Evolutionary conservation across 2,888 invertebrate genomes (phyloP).

Genomic region (Conus canariensis): DNA sequence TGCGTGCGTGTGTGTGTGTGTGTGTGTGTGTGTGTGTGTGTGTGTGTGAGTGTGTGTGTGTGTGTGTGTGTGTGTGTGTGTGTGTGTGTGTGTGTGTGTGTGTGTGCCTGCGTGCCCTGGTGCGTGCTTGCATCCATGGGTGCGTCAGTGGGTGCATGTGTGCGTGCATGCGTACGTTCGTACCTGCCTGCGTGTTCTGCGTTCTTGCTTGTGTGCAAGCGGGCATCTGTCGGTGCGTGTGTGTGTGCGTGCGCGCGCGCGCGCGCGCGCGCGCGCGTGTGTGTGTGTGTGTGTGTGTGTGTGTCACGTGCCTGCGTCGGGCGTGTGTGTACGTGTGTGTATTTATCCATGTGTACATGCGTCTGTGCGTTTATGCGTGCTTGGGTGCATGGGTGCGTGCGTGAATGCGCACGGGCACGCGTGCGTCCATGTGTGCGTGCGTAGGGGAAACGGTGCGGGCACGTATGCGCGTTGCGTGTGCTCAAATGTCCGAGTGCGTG

Average conservation of each 20-base stretch:
- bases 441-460: too few species aligned
- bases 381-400: not conserved
- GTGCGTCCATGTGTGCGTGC: too few species aligned
- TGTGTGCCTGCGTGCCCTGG: not conserved
- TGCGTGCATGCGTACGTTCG: not conserved
- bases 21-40: not conserved
- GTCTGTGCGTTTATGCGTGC: not conserved
- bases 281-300: not conserved
- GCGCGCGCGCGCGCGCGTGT: not conserved
- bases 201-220: too few species aligned
- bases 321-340: too few species aligned
- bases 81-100: too few species aligned
- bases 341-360: not conserved
- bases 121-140: not conserved
- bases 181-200: too few species aligned
- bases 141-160: not conserved
- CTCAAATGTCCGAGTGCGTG: too few species aligned
- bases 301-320: not conserved
- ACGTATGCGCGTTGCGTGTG: too few species aligned
- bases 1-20: not conserved
- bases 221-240: not conserved
- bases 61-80: not conserved
- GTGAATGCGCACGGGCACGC: not conserved
- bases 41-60: not conserved
- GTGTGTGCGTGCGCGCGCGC: not conserved